phyloP scores from a whole-genome alignment of 2,888 invertebrate species.

The Plagiodera versicolora region DNA sequence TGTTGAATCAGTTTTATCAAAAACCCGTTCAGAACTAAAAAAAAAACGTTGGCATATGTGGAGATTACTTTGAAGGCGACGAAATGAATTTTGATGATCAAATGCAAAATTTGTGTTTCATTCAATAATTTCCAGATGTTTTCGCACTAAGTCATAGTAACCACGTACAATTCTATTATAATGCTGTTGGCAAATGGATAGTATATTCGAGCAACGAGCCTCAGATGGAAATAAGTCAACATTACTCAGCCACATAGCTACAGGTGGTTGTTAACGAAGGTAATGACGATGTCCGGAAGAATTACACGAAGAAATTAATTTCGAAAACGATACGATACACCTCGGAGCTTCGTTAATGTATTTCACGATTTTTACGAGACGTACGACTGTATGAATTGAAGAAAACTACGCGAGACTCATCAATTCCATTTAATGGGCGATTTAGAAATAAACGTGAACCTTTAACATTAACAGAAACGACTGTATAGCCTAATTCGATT shows the following conservation, averaged over 20 bases:
- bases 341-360: conserved; percentile 1
- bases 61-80: too few species aligned
- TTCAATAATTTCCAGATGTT: too few species aligned
- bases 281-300: conserved; percentile 22
- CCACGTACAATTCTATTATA: neutral
- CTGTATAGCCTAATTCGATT: neutral
- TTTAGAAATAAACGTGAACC: neutral
- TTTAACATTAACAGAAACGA: neutral
- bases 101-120: too few species aligned
- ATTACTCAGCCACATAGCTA: conserved; percentile 23
- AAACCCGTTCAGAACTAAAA: too few species aligned
- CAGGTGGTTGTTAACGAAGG: conserved; percentile 22
- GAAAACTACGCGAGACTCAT: neutral
- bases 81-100: too few species aligned
- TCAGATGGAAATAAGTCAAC: conserved; percentile 20
- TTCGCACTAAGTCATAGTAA: too few species aligned
- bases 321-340: conserved; percentile 15
- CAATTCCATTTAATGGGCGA: neutral
- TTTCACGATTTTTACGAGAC: neutral
- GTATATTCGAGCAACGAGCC: conserved; percentile 10
- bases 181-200: conserved; percentile 7
- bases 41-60: too few species aligned
- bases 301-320: conserved; percentile 20
- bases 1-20: too few species aligned
- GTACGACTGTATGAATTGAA: neutral